Conservation (phyloP, 1,140 invertebrate genomes). For the Aleiodes sp. region DNA sequence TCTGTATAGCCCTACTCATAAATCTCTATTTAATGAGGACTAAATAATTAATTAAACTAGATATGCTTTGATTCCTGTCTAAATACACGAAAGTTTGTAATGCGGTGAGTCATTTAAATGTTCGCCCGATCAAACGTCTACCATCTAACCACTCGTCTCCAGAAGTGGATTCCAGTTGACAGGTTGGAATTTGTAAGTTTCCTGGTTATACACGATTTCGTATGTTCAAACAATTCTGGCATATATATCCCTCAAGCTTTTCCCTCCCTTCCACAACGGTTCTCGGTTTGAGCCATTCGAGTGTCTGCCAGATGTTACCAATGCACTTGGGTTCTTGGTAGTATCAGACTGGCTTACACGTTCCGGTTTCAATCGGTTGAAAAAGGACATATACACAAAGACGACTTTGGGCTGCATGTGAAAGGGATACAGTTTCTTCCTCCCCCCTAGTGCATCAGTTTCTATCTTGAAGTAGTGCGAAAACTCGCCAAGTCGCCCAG, state of each 20-base stretch:
- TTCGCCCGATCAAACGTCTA: neutral
- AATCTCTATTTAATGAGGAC: no score
- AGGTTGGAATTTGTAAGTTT: constrained; percentile 18
- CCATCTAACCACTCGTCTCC: neutral
- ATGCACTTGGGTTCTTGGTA: constrained; percentile 41
- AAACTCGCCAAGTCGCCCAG: neutral
- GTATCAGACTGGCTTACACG: constrained; percentile 46
- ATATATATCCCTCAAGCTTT: constrained; percentile 23
- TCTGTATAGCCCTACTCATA: no score
- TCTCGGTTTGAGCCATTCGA: constrained; percentile 40
- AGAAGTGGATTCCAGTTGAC: neutral
- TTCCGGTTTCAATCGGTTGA: neutral
- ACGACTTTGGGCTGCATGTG: neutral
- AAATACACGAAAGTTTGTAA: neutral
- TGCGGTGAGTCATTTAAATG: neutral
- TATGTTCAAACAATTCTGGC: neutral
- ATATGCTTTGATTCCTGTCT: no score
- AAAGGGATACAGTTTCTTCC: constrained; percentile 1
- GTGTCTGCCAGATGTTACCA: constrained; percentile 47
- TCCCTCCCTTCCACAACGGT: constrained; percentile 24
- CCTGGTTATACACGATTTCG: constrained; percentile 5
- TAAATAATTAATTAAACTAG: no score
- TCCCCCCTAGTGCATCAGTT: constrained; percentile 12
- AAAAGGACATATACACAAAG: neutral
- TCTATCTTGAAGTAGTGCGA: constrained; percentile 14